phyloP scores from a whole-genome alignment of 2,113 vertebrate species.

The Stegostoma tigrinum region DNA sequence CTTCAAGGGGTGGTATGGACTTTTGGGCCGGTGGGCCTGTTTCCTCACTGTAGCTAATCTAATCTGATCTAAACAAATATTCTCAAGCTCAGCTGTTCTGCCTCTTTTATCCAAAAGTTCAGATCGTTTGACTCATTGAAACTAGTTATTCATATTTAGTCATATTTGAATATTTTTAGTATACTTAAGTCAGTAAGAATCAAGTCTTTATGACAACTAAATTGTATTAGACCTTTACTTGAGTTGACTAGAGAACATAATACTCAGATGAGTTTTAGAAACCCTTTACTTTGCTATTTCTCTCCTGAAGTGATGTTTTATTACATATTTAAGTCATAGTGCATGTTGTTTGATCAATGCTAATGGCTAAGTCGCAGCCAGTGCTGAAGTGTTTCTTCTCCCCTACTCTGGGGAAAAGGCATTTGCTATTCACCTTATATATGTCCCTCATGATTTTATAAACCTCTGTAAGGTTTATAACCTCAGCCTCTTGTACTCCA shows the following conservation, averaged over 20 bases:
- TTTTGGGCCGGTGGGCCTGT: no score
- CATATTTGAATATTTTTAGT: not conserved
- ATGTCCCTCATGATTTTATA: not conserved
- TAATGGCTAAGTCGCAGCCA: not conserved
- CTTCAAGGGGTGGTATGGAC: no score
- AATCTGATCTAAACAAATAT: no score
- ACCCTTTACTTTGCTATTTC: constrained; percentile 7
- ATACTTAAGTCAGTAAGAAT: not conserved
- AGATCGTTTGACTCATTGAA: not conserved
- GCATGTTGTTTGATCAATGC: not conserved
- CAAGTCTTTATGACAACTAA: constrained; percentile 9
- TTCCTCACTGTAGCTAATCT: no score
- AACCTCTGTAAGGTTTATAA: no score
- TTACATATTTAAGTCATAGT: constrained; percentile 16
- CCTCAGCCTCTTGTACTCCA: no score
- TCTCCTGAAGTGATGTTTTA: not conserved
- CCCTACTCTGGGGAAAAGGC: no score
- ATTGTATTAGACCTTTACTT: not conserved
- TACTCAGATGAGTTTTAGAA: constrained; percentile 16
- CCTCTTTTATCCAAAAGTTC: not conserved
- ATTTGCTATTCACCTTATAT: no score
- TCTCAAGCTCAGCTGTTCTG: not conserved
- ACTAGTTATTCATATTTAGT: not conserved
- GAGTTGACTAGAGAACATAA: not conserved
- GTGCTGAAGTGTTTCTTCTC: not conserved